Evolutionary conservation across 2,113 vertebrate species (phyloP).

Genomic region (Illadopsis cleaveri): DNA sequence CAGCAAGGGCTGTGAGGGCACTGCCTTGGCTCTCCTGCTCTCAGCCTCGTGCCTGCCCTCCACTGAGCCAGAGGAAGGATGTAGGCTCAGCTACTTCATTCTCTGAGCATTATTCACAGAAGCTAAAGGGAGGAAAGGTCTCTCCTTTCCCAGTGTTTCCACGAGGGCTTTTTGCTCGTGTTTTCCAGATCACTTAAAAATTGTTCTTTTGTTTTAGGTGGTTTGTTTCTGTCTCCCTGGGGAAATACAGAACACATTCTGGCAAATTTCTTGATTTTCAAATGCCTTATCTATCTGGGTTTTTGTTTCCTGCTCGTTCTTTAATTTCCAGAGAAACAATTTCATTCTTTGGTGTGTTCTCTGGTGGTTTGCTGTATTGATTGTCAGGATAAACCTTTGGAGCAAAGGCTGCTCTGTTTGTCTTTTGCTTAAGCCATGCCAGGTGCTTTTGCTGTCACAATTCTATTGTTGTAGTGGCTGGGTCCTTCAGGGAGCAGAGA

Average conservation of each 20-base stretch:
- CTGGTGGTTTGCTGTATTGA: neutral
- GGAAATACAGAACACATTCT: neutral
- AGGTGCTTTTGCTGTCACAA: neutral
- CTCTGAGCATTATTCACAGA: neutral
- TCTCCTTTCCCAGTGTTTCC: neutral
- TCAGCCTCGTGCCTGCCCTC: neutral
- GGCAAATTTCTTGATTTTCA: neutral
- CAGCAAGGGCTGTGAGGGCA: neutral
- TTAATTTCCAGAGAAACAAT: neutral
- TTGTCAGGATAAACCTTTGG: neutral
- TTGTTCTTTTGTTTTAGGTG: neutral
- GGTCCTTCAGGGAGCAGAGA: neutral
- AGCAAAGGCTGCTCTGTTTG: neutral
- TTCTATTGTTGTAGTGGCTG: neutral
- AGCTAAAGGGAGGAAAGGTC: neutral
- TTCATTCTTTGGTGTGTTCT: neutral
- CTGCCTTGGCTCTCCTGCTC: neutral
- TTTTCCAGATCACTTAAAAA: neutral
- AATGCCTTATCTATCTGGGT: neutral
- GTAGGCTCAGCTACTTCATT: neutral
- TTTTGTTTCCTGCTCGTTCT: neutral
- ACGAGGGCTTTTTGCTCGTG: neutral
- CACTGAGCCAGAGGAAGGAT: neutral
- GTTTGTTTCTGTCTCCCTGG: neutral
- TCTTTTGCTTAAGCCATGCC: neutral